Base-by-base conservation (phyloP, 2,113 vertebrate species). In the Perca flavescens region DNA sequence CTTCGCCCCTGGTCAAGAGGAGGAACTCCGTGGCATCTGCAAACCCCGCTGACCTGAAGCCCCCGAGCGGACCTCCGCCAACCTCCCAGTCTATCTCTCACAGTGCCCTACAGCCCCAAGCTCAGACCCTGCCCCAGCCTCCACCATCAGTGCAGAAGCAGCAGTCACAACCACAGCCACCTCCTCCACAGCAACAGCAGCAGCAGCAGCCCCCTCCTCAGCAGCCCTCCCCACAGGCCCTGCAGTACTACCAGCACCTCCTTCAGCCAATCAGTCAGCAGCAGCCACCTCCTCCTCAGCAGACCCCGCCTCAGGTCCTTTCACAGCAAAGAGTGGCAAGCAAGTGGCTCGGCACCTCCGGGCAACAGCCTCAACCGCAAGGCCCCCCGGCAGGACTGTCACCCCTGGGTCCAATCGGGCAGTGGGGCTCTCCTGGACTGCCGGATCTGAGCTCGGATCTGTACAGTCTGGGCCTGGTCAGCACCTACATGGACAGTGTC, bases 401-500 rank as follows among this genome's bases (percentile, higher is more conserved):
- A 54, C 95, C 96, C 8, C 91, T 96, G 17, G 95, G 95, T 43
- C 97, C 96, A 79, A 93, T 99, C 34, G 95, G 95, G 72, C 98
- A 99, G 75, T 99, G 98, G 98, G 94, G 94, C 75, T 95, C 94
- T 50, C 96, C 97, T 11, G 96, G 95, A 16, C 94, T 98, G 63
- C 95, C 97, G 0, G 97, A 99, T 89, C 95, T 99, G 80, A 99
- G 97, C 94, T 98, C 98, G 0, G 98, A 99, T 89, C 93, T 99
- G 80, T 99, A 99, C 93, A 99, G 97, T 83, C 92, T 99, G 94
- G 98, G 98, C 64, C 95, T 99, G 67, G 98, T 99, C 87, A 99
- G 98, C 95, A 99, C 96, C 90, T 99, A 99, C 89, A 99, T 99
- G 97, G 98, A 99, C 95, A 98, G 96, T 15, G 92, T 99, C 91